phyloP scores from a whole-genome alignment of 2,888 invertebrate species.

The Eledona agricola region DNA sequence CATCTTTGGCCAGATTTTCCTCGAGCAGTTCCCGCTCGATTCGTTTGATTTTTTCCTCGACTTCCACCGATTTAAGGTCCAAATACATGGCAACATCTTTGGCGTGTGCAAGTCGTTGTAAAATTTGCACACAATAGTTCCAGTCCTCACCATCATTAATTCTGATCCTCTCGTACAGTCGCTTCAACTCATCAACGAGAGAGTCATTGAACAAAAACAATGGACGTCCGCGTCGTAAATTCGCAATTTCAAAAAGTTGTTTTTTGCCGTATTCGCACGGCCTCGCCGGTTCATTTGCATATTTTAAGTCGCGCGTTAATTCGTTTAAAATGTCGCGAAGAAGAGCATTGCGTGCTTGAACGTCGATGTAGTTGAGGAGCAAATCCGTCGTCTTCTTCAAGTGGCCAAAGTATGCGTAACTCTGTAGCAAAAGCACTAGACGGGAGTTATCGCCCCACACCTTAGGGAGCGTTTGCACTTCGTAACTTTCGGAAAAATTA shows the following conservation, averaged over 20 bases:
- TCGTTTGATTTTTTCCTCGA: constrained; percentile 4
- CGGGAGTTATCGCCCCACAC: constrained; percentile 15
- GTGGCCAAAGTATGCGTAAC: constrained; percentile 11
- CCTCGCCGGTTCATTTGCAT: not conserved
- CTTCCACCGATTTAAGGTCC: constrained; percentile 3
- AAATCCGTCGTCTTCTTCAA: constrained; percentile 4
- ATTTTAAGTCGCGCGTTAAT: not conserved
- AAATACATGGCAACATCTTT: constrained; percentile 10
- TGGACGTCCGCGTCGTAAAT: constrained; percentile 15
- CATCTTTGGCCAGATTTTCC: not conserved
- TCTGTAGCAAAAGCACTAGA: constrained; percentile 8
- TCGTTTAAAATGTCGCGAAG: constrained; percentile 14
- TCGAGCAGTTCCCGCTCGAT: constrained; percentile 7
- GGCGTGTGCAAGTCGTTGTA: constrained; percentile 5
- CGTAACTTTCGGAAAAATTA: constrained; percentile 19
- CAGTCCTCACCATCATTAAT: constrained; percentile 1
- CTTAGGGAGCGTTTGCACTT: constrained; percentile 7
- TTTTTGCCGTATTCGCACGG: constrained; percentile 12
- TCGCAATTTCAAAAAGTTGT: constrained; percentile 22
- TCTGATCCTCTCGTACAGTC: constrained; percentile 3
- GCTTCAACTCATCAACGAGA: constrained; percentile 5
- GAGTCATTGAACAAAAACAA: constrained; percentile 4
- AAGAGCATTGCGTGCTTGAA: constrained; percentile 9
- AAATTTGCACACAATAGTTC: constrained; percentile 10
- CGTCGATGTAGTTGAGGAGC: constrained; percentile 7